Evolutionary conservation across 2,113 vertebrate genomes (phyloP).

Genomic region (Elaphurus davidianus): DNA sequence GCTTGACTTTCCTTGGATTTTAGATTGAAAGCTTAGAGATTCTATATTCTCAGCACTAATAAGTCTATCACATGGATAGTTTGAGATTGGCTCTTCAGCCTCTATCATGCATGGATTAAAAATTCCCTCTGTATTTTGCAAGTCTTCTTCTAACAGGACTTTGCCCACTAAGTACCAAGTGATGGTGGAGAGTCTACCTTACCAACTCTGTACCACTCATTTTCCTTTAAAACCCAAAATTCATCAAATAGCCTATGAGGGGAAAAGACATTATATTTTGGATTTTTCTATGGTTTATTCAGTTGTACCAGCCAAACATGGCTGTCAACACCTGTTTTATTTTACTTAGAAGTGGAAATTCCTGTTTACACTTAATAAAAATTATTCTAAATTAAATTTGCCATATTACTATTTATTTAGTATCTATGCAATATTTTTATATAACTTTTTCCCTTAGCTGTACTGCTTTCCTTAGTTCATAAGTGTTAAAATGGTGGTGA

Average conservation of each 20-base stretch:
- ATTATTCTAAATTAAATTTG: neutral
- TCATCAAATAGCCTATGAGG: neutral
- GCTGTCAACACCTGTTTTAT: neutral
- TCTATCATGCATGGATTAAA: neutral
- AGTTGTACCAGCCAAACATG: neutral
- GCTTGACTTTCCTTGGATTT: neutral
- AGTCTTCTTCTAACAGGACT: neutral
- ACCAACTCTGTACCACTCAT: neutral
- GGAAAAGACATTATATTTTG: neutral
- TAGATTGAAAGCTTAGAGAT: neutral
- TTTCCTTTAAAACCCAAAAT: neutral
- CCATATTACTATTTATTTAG: neutral
- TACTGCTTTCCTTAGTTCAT: neutral
- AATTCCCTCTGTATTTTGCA: neutral
- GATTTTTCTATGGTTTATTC: neutral
- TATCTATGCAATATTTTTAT: neutral
- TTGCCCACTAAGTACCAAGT: neutral
- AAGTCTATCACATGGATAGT: neutral
- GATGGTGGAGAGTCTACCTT: neutral
- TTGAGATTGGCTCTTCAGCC: neutral
- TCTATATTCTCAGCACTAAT: neutral
- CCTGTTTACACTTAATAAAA: neutral
- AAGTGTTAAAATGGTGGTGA: neutral
- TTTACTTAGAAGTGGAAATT: neutral
- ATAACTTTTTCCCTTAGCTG: neutral